A percentile compares a stretch with the other conserved stretches of the same genome.
Conservation (phyloP, 2,888 invertebrate genomes). For the Folsomia candida region DNA sequence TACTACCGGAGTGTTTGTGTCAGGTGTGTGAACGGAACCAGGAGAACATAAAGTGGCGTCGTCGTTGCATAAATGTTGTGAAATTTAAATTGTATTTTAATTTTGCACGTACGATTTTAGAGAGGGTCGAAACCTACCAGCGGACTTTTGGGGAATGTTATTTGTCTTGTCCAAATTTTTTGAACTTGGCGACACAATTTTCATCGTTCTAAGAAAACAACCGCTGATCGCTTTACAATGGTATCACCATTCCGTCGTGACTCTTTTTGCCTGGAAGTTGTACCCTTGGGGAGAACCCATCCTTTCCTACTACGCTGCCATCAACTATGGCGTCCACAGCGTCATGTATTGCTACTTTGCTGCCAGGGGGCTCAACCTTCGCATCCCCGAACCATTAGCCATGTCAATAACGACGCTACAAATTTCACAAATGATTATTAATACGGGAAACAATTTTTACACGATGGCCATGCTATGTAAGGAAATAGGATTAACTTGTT, state of each 20-base stretch:
- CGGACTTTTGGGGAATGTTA: conserved; percentile 50
- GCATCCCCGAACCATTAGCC: conserved; percentile 77
- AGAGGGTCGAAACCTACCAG: conserved; percentile 17
- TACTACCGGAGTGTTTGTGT: conserved; percentile 24
- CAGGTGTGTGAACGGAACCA: conserved; percentile 22
- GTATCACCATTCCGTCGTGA: conserved; percentile 94
- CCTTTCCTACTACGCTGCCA: conserved; percentile 82
- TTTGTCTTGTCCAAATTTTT: conserved; percentile 94
- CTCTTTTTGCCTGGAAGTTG: conserved; percentile 89
- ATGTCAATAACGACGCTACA: conserved; percentile 91
- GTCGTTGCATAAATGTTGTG: too few relatives aligned
- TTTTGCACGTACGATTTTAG: conserved; percentile 1
- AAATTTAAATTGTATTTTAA: too few relatives aligned
- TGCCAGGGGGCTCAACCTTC: conserved; percentile 77
- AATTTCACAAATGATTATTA: conserved; percentile 88
- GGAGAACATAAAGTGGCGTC: background rate
- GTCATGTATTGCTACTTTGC: conserved; percentile 91
- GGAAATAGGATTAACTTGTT: too few relatives aligned
- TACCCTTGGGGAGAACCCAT: conserved; percentile 64
- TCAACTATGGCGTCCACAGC: conserved; percentile 81
- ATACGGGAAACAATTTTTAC: conserved; percentile 83
- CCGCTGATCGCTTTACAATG: conserved; percentile 91
- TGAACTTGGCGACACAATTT: conserved; percentile 92
- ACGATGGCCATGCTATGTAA: conserved; percentile 64
- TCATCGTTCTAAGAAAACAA: conserved; percentile 88